Evolutionary conservation across 2,113 vertebrate species (phyloP).

Genomic region (Hypanus sabinus): DNA sequence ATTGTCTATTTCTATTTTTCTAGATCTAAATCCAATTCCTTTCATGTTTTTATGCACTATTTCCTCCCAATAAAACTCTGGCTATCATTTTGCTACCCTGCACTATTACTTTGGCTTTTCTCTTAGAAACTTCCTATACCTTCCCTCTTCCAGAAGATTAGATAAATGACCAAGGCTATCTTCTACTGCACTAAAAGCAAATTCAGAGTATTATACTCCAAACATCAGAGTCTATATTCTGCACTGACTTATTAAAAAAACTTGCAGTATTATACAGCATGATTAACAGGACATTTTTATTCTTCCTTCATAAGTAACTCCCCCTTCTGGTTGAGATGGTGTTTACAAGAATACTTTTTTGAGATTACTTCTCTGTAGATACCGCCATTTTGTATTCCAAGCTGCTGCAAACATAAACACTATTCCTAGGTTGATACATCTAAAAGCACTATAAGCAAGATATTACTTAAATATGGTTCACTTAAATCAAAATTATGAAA

Average conservation of each 20-base stretch:
- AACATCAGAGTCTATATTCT: background rate
- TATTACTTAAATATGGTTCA: background rate
- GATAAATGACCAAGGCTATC: background rate
- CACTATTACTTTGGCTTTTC: too few species aligned
- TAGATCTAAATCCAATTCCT: too few species aligned
- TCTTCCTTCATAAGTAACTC: slow-evolving; percentile 1
- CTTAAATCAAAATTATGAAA: background rate
- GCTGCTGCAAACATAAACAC: slow-evolving; percentile 4
- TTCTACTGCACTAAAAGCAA: background rate
- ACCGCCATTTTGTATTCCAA: slow-evolving; percentile 23
- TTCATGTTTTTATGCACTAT: too few species aligned
- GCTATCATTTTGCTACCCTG: too few species aligned
- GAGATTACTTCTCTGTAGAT: slow-evolving; percentile 21
- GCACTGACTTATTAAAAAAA: background rate
- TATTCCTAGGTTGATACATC: background rate
- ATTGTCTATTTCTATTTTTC: too few species aligned
- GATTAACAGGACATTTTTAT: background rate
- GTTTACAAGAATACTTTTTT: slow-evolving; percentile 7
- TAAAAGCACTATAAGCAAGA: background rate
- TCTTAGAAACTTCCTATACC: too few species aligned
- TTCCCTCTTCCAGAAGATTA: too few species aligned
- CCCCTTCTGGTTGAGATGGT: slow-evolving; percentile 3
- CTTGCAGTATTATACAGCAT: too few species aligned
- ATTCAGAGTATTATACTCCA: background rate
- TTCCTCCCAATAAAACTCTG: too few species aligned